Conservation (phyloP, 2,888 invertebrate genomes). For the Gymnoscelis rufifasciata region DNA sequence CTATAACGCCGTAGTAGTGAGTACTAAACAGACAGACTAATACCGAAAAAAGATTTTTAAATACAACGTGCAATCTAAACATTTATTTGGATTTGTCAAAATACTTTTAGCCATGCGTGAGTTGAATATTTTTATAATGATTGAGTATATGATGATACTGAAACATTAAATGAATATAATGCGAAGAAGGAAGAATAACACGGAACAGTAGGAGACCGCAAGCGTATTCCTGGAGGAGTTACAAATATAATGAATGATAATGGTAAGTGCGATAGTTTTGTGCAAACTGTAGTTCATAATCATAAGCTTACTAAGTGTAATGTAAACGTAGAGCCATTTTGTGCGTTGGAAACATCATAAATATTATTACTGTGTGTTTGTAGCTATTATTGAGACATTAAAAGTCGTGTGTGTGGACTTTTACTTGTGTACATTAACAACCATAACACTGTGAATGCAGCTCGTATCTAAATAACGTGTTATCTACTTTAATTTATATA, state of each 20-base stretch:
- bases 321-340: slow-evolving; percentile 62
- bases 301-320: slow-evolving; percentile 54
- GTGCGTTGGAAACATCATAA: slow-evolving; percentile 45
- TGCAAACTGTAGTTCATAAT: slow-evolving; percentile 47
- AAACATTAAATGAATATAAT: slow-evolving; percentile 51
- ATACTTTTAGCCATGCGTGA: slow-evolving; percentile 72
- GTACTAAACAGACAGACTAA: slow-evolving; percentile 65
- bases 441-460: slow-evolving; percentile 21
- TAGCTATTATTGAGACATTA: slow-evolving; percentile 16
- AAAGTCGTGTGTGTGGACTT: slow-evolving; percentile 3
- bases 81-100: slow-evolving; percentile 62
- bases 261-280: slow-evolving; percentile 59
- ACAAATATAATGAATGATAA: slow-evolving; percentile 58
- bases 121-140: slow-evolving; percentile 48
- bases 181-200: slow-evolving; percentile 53
- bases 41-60: slow-evolving; percentile 53
- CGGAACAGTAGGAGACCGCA: slow-evolving; percentile 48
- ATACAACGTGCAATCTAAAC: slow-evolving; percentile 77
- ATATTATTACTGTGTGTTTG: slow-evolving; percentile 16
- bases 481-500: slow-evolving; percentile 35
- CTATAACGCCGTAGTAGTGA: slow-evolving; percentile 57
- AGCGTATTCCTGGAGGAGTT: slow-evolving; percentile 52
- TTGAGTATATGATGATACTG: slow-evolving; percentile 54
- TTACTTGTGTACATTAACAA: slow-evolving; percentile 5
- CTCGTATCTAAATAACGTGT: slow-evolving; percentile 13